phyloP scores from a whole-genome alignment of 2,113 vertebrate genomes.

The Zootoca vivipara region DNA sequence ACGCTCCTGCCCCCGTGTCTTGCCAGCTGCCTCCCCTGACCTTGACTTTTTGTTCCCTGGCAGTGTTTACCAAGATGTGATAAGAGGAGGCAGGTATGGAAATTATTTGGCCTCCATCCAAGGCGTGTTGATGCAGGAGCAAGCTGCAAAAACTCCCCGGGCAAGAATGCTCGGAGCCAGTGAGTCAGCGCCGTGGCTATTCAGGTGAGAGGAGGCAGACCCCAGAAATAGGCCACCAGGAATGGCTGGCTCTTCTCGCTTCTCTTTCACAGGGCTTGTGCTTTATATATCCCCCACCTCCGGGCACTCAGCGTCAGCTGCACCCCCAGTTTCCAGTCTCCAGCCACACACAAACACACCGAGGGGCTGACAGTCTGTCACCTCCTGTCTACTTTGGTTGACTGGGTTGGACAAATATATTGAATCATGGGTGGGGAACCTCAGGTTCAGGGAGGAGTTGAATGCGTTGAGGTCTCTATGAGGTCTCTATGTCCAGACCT shows the following conservation, averaged over 20 bases:
- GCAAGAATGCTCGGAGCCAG: not conserved
- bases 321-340: not conserved
- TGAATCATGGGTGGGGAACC: too few relatives aligned
- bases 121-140: slow-evolving; percentile 60
- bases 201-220: not conserved
- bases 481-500: too few relatives aligned
- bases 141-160: fast-evolving
- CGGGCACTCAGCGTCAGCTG: not conserved
- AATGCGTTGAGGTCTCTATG: too few relatives aligned
- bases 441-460: too few relatives aligned
- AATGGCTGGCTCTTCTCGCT: not conserved
- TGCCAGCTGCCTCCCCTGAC: slow-evolving; percentile 48
- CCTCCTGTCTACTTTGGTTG: not conserved
- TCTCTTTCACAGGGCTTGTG: not conserved
- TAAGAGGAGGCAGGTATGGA: slow-evolving; percentile 55
- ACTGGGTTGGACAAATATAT: not conserved
- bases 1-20: slow-evolving; percentile 22
- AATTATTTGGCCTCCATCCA: slow-evolving; percentile 65
- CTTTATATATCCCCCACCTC: not conserved
- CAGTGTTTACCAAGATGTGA: slow-evolving; percentile 22
- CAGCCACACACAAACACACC: not conserved
- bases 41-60: slow-evolving; percentile 48
- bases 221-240: not conserved
- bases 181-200: not conserved
- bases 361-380: not conserved